Conservation (phyloP, 2,113 vertebrate genomes). For the mouse (Mus musculus) region GRCm39 chr11:117967501-117968000, state of each 20-base stretch:
- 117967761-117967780: rapidly evolving
- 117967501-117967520: not conserved
- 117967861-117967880: not conserved
- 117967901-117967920: rapidly evolving
- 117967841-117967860: not conserved
- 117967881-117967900: not conserved
- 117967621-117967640: rapidly evolving
- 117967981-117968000: not conserved
- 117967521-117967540: not conserved
- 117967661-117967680: rapidly evolving
- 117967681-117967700: not conserved
- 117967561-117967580: rapidly evolving
- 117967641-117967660: not conserved
- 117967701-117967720: not conserved
- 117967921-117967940: not conserved
- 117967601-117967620: rapidly evolving
- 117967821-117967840: not conserved
- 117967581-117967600: rapidly evolving
- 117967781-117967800: not conserved
- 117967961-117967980: too few relatives aligned
- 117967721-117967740: not conserved
- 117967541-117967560: rapidly evolving
- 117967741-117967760: not conserved
- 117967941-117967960: not conserved
- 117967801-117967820: not conserved